Percentiles rank a stretch among this genome's conserved stretches.
phyloP scores from a whole-genome alignment of 2,797 vertebrate genomes.

The Jordanella pulchra region DNA sequence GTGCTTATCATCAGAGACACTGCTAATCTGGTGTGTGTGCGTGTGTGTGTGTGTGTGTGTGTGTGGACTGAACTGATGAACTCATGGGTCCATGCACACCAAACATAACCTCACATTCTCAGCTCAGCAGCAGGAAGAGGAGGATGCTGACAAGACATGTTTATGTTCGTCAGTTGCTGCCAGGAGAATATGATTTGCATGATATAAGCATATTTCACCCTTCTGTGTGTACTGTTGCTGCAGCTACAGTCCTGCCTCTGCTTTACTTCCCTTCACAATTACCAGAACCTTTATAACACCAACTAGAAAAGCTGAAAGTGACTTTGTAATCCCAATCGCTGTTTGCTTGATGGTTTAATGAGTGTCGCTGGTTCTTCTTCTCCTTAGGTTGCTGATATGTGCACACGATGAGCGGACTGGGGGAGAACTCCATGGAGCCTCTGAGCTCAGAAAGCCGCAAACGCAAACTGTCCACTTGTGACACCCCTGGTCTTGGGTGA shows the following conservation, averaged over 20 bases:
- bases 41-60: constrained; percentile 31
- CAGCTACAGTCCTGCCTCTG: constrained; percentile 28
- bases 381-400: constrained; percentile 87
- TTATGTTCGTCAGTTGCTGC: constrained; percentile 66
- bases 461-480: constrained; percentile 89
- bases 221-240: constrained; percentile 22
- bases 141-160: constrained; percentile 68
- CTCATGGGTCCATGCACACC: constrained; percentile 42
- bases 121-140: constrained; percentile 47
- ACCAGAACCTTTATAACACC: constrained; percentile 14
- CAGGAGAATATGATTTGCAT: constrained; percentile 73
- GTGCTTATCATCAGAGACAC: constrained; percentile 74
- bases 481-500: constrained; percentile 87
- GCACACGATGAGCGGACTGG: constrained; percentile 89
- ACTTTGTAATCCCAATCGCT: constrained; percentile 32
- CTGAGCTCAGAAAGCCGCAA: constrained; percentile 88
- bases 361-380: constrained; percentile 11
- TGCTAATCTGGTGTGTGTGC: constrained; percentile 66
- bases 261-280: constrained; percentile 35
- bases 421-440: constrained; percentile 91
- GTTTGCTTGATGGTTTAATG: constrained; percentile 13
- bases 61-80: constrained; percentile 61
- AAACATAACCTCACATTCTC: constrained; percentile 55
- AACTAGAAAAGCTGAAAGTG: constrained; percentile 29
- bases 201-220: constrained; percentile 68